phyloP scores from a whole-genome alignment of 1,140 invertebrate genomes.

The Bombus confusus region DNA sequence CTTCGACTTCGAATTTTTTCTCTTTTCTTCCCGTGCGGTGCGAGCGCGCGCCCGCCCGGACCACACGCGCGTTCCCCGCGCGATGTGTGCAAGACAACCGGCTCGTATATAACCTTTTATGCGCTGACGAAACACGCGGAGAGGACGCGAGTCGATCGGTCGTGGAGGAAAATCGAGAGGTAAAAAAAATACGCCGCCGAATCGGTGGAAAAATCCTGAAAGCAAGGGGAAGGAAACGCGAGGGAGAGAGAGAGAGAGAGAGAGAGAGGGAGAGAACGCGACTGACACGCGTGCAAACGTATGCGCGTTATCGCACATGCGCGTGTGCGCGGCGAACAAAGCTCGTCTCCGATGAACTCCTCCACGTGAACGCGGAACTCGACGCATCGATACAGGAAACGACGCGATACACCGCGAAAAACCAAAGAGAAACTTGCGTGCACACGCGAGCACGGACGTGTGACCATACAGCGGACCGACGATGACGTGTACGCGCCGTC shows the following conservation, averaged over 20 bases:
- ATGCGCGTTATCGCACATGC: not conserved
- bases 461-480: not conserved
- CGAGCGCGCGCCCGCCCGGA: slow-evolving; percentile 49
- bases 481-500: slow-evolving; percentile 22
- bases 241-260: not conserved
- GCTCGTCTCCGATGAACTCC: slow-evolving; percentile 56
- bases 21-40: slow-evolving; percentile 37
- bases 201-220: not conserved
- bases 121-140: slow-evolving; percentile 25
- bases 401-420: slow-evolving; percentile 53
- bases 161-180: slow-evolving; percentile 15
- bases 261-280: not conserved
- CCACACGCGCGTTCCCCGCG: slow-evolving; percentile 49
- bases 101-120: slow-evolving; percentile 42
- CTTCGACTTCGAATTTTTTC: slow-evolving; percentile 65
- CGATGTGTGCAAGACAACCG: slow-evolving; percentile 43
- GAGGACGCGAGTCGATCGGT: not conserved
- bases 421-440: slow-evolving; percentile 56
- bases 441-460: not conserved
- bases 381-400: slow-evolving; percentile 68
- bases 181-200: not conserved
- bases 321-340: slow-evolving; percentile 45
- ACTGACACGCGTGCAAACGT: not conserved
- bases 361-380: slow-evolving; percentile 53
- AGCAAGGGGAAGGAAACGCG: not conserved